Evolutionary conservation across 2,113 vertebrate genomes (phyloP), one percentile per base, ranked within the genome.

Genomic region (Semnornis frantzii): DNA sequence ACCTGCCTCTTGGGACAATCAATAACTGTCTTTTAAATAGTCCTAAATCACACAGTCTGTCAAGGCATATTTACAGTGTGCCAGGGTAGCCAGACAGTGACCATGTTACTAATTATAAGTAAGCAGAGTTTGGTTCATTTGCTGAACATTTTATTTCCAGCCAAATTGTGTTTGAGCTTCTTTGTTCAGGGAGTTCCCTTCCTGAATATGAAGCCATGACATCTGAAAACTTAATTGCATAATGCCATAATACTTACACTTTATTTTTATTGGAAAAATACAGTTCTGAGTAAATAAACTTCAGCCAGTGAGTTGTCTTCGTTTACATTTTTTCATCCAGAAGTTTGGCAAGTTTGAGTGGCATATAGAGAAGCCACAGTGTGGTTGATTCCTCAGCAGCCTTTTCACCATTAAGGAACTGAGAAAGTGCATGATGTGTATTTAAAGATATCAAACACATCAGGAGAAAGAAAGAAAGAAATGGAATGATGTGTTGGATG

Each of bases 101-200:
- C 55, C 34, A 1, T 28, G 46, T 73, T 80, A 79, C 75, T 75
- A 72, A 78, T 72, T 63, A 6, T 66, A 84, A 89, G 18, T 19
- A 79, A 86, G 77, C 70, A 89, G 44, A 48, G 37, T 63, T 70
- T 24, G 50, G 21, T 72, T 86, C 46, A 14, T 92, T 34, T 76
- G 44, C 59, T 42, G 55, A 94, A 59, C 34, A 25, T 59, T 62
- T 75, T 16, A 21, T 84, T 93, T 84, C 24, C 59, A 72, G 70
- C 20, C 54, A 82, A 84, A 92, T 24, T 65, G 16, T 33, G 66
- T 80, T 87, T 69, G 71, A 69, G 12, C 28, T 48, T 37, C 66
- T 93, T 96, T 87, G 70, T 89, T 90, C 58, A 42, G 82, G 78
- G 59, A 82, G 20, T 82, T 46, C 14, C 63, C 34, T 88, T 94